Conservation (phyloP, 2,797 vertebrate species). For the Amblyopsis hoosieri region DNA sequence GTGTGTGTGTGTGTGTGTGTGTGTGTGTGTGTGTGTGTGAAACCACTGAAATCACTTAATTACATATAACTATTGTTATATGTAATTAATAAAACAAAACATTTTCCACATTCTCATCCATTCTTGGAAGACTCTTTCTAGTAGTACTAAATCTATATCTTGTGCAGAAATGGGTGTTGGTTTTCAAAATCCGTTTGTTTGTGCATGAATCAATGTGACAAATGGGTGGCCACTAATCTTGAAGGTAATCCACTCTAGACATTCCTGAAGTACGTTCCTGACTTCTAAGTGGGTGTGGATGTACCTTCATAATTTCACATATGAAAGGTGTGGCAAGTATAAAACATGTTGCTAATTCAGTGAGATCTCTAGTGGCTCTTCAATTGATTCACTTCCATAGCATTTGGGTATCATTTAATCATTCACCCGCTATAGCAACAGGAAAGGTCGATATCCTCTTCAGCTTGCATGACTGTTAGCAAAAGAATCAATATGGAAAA, state of each 20-base stretch:
- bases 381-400: neutral
- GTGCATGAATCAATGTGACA: neutral
- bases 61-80: too few relatives aligned
- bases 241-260: neutral
- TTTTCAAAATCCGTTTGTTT: neutral
- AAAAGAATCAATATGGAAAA: neutral
- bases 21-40: too few relatives aligned
- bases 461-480: neutral
- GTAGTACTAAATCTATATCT: neutral
- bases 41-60: too few relatives aligned
- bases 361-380: neutral
- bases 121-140: neutral
- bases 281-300: constrained; percentile 20
- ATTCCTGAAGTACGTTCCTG: neutral
- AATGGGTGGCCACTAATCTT: neutral
- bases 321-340: too few relatives aligned
- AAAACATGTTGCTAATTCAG: too few relatives aligned
- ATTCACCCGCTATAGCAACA: neutral
- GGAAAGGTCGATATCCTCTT: neutral
- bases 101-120: too few relatives aligned
- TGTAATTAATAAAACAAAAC: too few relatives aligned
- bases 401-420: neutral
- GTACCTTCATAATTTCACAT: neutral
- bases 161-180: constrained; percentile 14
- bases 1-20: too few relatives aligned